Base-by-base conservation (phyloP, 2,797 vertebrate species). In the Sebastolobus alascanus region DNA sequence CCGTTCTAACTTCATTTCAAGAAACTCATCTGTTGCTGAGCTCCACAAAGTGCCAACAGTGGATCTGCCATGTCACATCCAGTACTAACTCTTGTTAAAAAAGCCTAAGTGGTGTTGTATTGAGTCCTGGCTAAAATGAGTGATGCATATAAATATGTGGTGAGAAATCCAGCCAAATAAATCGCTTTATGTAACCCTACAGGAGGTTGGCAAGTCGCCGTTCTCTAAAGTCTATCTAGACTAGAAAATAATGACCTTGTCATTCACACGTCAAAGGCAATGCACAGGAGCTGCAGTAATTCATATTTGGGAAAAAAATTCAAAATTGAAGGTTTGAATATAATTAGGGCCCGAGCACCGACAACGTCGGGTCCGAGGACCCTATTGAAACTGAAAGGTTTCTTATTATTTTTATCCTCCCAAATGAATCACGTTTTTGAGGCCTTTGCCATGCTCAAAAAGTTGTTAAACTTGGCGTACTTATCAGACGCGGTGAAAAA, bases 181-280 rank as follows among this genome's bases (percentile, higher is more conserved):
- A 12, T 68, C 2, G 12, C 20, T 63, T 59, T 27, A 66, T 12
- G 50, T 25, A 59, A 27, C 7, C 3, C n/a, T 9, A 5, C 12
- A 11, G 11, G 8, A 27, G 33, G 16, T 8, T 52, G 56, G 56
- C 10, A 60, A 9, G 25, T 71, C 0, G 8, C 22, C 12, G 16
- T n/a, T n/a, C n/a, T n/a, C n/a, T 68, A 5, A 46, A 68, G 11
- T 65, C 8, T 55, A 16, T 18, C 13, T 5, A 8, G 6, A 52
- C 18, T 52, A 22, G 31, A 38, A 58, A 58, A 77, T 35, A 76
- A 61, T 72, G 16, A 72, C 59, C 3, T 27, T 64, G 52, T 65
- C 50, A 60, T 43, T 75, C 37, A 65, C 52, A 67, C 27, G 11
- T 58, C 18, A 50, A 16, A 69, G n/a, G 8, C 37, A 58, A 56